phyloP scores from a whole-genome alignment of 1,140 invertebrate genomes.

The Sitophilus oryzae region DNA sequence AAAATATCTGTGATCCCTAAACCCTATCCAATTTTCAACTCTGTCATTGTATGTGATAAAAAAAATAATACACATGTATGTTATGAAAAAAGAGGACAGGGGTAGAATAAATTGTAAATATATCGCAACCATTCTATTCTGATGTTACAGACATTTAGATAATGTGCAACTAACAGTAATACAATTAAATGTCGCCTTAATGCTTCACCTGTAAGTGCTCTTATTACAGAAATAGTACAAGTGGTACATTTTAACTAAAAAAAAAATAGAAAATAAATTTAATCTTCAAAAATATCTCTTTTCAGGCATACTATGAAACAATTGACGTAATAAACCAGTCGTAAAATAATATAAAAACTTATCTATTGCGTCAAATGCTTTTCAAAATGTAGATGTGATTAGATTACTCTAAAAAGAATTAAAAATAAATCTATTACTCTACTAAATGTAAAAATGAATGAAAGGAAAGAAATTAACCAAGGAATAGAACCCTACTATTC shows the following conservation, averaged over 20 bases:
- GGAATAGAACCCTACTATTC: background rate
- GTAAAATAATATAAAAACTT: too few species aligned
- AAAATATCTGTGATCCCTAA: background rate
- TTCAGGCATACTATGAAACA: background rate
- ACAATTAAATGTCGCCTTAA: slow-evolving; percentile 30
- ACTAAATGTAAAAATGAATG: too few species aligned
- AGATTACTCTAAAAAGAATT: too few species aligned
- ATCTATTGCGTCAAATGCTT: too few species aligned
- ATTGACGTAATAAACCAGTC: too few species aligned
- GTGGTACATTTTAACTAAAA: slow-evolving; percentile 1
- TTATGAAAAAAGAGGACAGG: background rate
- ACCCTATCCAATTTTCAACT: too few species aligned
- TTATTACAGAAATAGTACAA: slow-evolving; percentile 4
- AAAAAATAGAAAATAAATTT: background rate
- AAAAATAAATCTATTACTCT: too few species aligned
- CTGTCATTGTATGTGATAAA: too few species aligned
- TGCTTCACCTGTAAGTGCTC: slow-evolving; percentile 25
- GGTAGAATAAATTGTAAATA: slow-evolving; percentile 6
- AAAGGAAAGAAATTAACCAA: background rate
- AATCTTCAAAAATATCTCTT: background rate
- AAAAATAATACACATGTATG: slow-evolving; percentile 19
- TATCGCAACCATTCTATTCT: slow-evolving; percentile 18
- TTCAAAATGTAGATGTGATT: too few species aligned
- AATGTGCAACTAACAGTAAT: slow-evolving; percentile 38
- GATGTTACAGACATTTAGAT: slow-evolving; percentile 30